Evolutionary conservation across 2,797 vertebrate genomes (phyloP), one percentile per base, ranked within the genome.

Genomic region (Sebastolobus alascanus): DNA sequence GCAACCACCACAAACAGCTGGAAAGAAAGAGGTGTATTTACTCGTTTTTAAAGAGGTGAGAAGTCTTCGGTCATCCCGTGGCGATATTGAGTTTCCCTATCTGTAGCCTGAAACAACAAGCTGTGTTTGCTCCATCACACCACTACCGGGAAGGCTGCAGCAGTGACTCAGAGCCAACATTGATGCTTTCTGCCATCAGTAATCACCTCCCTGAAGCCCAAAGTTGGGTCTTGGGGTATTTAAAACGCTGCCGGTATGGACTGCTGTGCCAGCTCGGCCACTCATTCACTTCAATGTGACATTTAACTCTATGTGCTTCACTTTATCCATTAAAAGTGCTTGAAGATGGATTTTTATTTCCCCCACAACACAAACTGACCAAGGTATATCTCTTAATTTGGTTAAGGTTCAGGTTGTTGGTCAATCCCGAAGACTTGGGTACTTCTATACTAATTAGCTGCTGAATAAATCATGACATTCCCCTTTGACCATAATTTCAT

Each of bases 11-110:
- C 85, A 84, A 87, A 84, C 86, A 88, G 84, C 87, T 82, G 67
- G 75, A 73, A 70, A 89, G 75, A 93, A 92, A 90, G 69, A 43
- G 67, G 22, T n/a, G 43, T 75, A 90, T 92, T 90, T 93, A 87
- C 78, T 86, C 16, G 43, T 82, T 90, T 93, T 94, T 93, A 89
- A 94, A 89, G 92, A 94, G 89, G 92, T 93, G 93, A 81, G 80
- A 93, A 91, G 79, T 84, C 82, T 85, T 59, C 29, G 43, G 78
- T 91, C 77, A 80, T 80, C 61, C 77, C 8, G 60, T 59, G 61
- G 78, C 8, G 54, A 63, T 79, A 90, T 90, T 84, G 58, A 73
- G 75, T 92, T 90, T 84, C 90, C 46, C 50, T 38, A 29, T 84
- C 83, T 84, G 73, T 80, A n/a, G 77, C 76, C 64, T 77, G 74